Evolutionary conservation across 2,888 invertebrate species (phyloP).

Genomic region (Yponomeuta evonymella): DNA sequence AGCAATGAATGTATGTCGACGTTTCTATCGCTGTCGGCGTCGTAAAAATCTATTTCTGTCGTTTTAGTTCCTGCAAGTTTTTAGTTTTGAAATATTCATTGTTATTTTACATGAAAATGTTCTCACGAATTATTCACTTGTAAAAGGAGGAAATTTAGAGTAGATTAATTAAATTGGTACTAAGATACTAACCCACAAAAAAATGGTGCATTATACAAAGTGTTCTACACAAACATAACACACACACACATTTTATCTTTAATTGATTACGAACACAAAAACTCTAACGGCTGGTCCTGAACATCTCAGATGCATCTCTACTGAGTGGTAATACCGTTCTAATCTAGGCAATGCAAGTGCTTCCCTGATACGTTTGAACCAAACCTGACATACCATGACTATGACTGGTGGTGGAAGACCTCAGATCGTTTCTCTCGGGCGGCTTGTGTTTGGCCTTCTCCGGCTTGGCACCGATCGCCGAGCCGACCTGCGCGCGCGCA

Average conservation of each 20-base stretch:
- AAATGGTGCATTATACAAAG: too few relatives aligned
- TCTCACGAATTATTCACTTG: neutral
- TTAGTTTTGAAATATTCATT: neutral
- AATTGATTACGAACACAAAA: too few relatives aligned
- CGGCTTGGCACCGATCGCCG: slow-evolving; percentile 21
- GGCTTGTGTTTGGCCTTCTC: neutral
- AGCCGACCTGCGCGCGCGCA: slow-evolving; percentile 31
- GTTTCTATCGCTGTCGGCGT: slow-evolving; percentile 43
- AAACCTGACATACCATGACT: slow-evolving; percentile 6
- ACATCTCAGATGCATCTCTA: too few relatives aligned
- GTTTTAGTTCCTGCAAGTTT: slow-evolving; percentile 59
- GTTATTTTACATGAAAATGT: neutral
- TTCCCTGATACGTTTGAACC: neutral
- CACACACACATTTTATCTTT: too few relatives aligned
- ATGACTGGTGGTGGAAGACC: slow-evolving; percentile 8
- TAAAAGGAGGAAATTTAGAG: neutral
- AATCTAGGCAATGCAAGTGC: neutral
- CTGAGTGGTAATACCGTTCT: too few relatives aligned
- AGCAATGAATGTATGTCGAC: slow-evolving; percentile 36
- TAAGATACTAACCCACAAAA: too few relatives aligned
- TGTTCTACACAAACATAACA: too few relatives aligned
- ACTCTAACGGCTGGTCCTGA: too few relatives aligned
- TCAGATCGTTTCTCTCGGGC: slow-evolving; percentile 6
- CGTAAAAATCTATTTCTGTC: slow-evolving; percentile 69
- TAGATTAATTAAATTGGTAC: neutral